phyloP scores from a whole-genome alignment of 2,888 invertebrate species.

The Chymomyza caudatula region DNA sequence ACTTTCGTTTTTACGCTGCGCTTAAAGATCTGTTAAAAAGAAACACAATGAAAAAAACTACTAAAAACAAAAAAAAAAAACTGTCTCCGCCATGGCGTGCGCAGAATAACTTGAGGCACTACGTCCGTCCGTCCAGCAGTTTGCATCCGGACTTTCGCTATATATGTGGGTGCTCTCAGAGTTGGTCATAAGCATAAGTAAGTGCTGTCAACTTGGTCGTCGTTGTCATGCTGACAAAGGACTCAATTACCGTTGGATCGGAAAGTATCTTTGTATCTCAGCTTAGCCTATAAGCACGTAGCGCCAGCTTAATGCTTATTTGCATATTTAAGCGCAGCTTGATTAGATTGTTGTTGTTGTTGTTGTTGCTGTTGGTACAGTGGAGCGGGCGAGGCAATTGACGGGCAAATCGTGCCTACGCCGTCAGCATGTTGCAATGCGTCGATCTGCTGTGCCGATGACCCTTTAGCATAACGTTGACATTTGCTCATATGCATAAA shows the following conservation, averaged over 20 bases:
- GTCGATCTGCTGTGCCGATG: constrained; percentile 23
- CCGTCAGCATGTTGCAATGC: constrained; percentile 11
- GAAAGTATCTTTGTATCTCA: background rate
- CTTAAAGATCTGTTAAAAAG: background rate
- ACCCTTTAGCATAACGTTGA: constrained; percentile 18
- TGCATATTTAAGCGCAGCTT: constrained; percentile 18
- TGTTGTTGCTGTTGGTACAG: background rate
- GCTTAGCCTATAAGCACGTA: constrained; percentile 21
- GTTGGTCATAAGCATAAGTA: background rate
- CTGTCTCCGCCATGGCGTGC: constrained; percentile 59
- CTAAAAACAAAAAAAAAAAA: constrained; percentile 27
- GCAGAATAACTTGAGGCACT: constrained; percentile 62
- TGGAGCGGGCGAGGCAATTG: background rate
- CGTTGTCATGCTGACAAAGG: constrained; percentile 9
- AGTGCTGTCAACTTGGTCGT: background rate
- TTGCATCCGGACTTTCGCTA: background rate
- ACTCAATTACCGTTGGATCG: constrained; percentile 29
- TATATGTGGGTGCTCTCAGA: background rate
- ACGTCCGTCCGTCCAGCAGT: background rate
- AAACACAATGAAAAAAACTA: background rate
- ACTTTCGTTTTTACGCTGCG: constrained; percentile 52
- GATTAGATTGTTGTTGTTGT: background rate
- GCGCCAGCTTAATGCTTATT: constrained; percentile 7
- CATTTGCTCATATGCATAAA: constrained; percentile 14
- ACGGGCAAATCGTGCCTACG: constrained; percentile 25